Evolutionary conservation across 2,888 invertebrate species (phyloP), one percentile per base, ranked within the genome.

Genomic region (Endotricha flammealis): DNA sequence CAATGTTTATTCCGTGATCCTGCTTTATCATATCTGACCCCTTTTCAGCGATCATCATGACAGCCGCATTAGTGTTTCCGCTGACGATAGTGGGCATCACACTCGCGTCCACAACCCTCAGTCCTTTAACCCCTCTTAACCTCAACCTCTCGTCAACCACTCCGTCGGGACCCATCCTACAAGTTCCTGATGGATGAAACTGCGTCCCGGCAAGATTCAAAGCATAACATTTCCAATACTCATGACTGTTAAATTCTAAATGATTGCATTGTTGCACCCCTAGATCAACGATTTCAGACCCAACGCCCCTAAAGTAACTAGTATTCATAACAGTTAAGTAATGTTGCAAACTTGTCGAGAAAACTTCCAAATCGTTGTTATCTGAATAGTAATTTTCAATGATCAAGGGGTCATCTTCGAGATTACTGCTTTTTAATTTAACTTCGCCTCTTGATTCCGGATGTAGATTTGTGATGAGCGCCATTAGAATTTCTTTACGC

Each of bases 121-220:
- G 50, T 0, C 83, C 73, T 41, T 81, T 48, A 0, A 90, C 64
- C 0, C 88, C 88, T 11, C 82, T 79, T 0, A 91, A 90, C 16
- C 72, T 86, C 0, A 91, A 60, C 36, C 82, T 76, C n/a, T 86
- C 64, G 50, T 90, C 87, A 0, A 91, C 90, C 0, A 91, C 90
- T 5, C 39, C 51, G 1, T 54, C 52, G 0, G 88, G 83, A 2
- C 91, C 91, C 91, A 91, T 91, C 65, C 86, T 90, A 0, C 81
- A 81, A 1, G 90, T 89, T 31, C 93, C 89, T 1, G 89, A 88
- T 0, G 93, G 93, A 71, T 94, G 94, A 53, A 93, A 94, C 24
- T 93, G 88, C 0, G 79, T 72, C 41, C 73, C 65, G 1, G 78
- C 75, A 17, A 74, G 29, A 40, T 71, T 40, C 65, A 79, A 41